A percentile compares a stretch with the other conserved stretches of the same genome.
Conservation (phyloP, 2,113 vertebrate genomes). For the Passer montanus region DNA sequence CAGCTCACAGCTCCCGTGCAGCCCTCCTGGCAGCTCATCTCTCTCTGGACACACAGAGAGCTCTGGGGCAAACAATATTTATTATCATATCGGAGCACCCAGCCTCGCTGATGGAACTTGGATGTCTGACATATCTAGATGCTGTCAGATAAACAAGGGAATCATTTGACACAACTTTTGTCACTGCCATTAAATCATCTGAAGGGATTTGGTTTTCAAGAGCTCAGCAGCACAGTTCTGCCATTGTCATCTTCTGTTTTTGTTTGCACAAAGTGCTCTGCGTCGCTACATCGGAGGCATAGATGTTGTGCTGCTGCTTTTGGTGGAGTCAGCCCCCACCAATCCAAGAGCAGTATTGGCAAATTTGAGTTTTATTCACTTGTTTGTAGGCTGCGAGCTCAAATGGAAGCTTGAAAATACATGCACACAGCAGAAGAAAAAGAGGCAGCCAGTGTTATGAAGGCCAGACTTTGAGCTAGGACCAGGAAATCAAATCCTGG, state of each 20-base stretch:
- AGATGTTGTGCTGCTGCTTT: neutral
- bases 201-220: neutral
- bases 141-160: neutral
- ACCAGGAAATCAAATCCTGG: neutral
- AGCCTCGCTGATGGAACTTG: neutral
- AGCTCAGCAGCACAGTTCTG: neutral
- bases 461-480: neutral
- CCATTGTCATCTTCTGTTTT: neutral
- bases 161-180: neutral
- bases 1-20: neutral
- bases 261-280: neutral
- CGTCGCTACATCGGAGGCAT: neutral
- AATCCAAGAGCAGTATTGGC: neutral
- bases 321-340: neutral
- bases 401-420: neutral
- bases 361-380: neutral
- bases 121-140: neutral
- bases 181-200: neutral
- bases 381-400: neutral
- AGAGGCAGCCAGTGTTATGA: neutral
- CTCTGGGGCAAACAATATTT: neutral
- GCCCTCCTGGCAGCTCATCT: slow-evolving; percentile 3
- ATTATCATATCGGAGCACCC: neutral
- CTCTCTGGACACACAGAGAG: neutral
- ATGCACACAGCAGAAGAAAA: neutral